Percentiles rank a stretch among this genome's conserved stretches.
Evolutionary conservation across 92 coral and sea anemone genomes (phyloP).

Genomic region (Scolanthus callimorphus): DNA sequence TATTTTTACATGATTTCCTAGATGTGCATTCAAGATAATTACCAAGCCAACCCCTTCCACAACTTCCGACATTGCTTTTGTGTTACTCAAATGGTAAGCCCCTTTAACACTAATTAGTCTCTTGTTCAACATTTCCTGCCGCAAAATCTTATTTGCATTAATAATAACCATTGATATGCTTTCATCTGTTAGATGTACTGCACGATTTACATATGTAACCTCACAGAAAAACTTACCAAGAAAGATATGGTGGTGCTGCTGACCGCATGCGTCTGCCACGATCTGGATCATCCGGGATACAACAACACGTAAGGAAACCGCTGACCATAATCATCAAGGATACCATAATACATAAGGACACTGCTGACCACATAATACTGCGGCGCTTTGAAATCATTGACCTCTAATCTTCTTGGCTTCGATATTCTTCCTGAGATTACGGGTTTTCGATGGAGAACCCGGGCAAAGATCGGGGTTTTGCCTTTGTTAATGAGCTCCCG

Average conservation of each 20-base stretch:
- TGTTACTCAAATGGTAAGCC: slow-evolving; percentile 79
- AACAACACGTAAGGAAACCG: slow-evolving; percentile 79
- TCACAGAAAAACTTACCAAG: slow-evolving; percentile 43
- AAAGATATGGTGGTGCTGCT: slow-evolving; percentile 59
- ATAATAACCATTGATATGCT: not conserved
- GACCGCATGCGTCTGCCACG: slow-evolving; percentile 78
- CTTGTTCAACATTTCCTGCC: too few species aligned
- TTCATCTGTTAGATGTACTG: slow-evolving; percentile 45
- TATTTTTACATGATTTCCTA: slow-evolving; percentile 4
- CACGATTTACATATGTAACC: slow-evolving; percentile 51
- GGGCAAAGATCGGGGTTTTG: too few species aligned
- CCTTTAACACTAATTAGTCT: not conserved
- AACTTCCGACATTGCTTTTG: slow-evolving; percentile 81
- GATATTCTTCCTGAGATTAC: too few species aligned
- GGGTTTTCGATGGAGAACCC: too few species aligned
- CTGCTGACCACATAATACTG: too few species aligned
- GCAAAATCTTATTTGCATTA: too few species aligned
- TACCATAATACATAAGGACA: too few species aligned
- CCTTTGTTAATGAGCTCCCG: too few species aligned
- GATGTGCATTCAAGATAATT: slow-evolving; percentile 67
- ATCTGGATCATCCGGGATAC: slow-evolving; percentile 79
- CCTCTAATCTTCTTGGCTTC: not conserved
- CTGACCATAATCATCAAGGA: not conserved
- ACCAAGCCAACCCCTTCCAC: slow-evolving; percentile 69
- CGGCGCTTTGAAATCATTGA: not conserved